Base-by-base conservation (phyloP, 2,888 invertebrate genomes). In the Hyles lineata region DNA sequence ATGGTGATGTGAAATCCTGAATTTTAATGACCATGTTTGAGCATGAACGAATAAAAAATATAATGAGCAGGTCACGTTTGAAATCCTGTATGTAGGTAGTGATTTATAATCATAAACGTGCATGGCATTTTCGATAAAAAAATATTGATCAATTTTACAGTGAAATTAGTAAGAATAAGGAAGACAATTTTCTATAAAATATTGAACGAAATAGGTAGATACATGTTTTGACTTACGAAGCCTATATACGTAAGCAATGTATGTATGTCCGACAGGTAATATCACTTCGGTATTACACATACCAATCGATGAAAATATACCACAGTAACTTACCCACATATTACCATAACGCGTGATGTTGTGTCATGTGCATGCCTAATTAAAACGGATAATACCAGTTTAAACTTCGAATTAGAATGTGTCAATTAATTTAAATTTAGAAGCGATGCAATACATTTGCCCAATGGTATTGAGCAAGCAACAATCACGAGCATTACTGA, bases 1-100 rank as follows among this genome's bases (percentile, higher is more conserved):
- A 89, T 88, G 78, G 0, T 85, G 89, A 72, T 79, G 25, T 29
- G 32, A 70, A 63, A 72, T 62, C 15, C 19, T 73, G 32, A 52
- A 67, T 70, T 52, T 72, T 71, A 63, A 52, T 59, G 43, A 52
- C n/a, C 25, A 67, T 19, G 35, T n/a, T 15, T 59, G 2, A n/a
- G n/a, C n/a, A n/a, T 4, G 21, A n/a, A 32, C 11, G 5, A 63
- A 29, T 9, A 19, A 63, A 23, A 35, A 35, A 35, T 35, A 35
- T 35, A 35, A 35, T 29, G 4, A 29, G 5, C 29, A 29, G 29
- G 29, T 29, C 29, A 29, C 29, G 3, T 3, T 29, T 1, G 8
- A 35, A 35, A 35, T 43, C 9, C 43, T 43, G 11, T 43, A 11
- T 43, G 11, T 43, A 11, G 43, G 1, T 1, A 43, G 43, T 9